A percentile compares a stretch with the other conserved stretches of the same genome.
These are phyloP conservation scores for Diceros bicornis DNA, from an alignment of 2,797 vertebrate species.

Conservation along the genomic window DNA sequence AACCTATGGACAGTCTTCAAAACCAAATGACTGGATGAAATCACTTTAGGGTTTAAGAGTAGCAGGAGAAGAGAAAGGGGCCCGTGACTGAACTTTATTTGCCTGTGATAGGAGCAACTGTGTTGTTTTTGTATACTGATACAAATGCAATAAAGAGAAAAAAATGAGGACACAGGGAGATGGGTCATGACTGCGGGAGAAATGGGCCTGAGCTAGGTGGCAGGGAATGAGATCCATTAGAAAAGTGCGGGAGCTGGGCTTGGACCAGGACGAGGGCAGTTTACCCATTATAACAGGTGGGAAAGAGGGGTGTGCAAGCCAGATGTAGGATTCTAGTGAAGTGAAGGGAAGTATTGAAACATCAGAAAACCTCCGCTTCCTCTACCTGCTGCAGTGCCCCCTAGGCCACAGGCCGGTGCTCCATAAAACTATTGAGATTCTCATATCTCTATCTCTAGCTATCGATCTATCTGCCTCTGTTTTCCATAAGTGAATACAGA, in stretches of 20 bases:
- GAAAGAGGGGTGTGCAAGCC: background rate
- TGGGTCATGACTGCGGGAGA: background rate
- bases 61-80: background rate
- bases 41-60: background rate
- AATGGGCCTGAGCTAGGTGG: background rate
- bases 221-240: background rate
- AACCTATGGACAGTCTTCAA: background rate
- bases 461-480: background rate
- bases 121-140: background rate
- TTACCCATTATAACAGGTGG: background rate
- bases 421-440: background rate
- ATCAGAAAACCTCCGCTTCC: background rate
- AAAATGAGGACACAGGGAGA: background rate
- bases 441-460: background rate
- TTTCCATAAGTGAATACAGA: background rate
- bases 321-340: background rate
- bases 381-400: no score
- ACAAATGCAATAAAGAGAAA: background rate
- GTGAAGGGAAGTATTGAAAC: background rate
- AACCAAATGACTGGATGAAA: background rate
- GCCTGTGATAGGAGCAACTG: background rate
- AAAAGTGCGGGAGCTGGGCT: background rate
- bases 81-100: background rate
- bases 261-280: background rate
- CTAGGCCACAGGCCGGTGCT: background rate